Percentiles rank a stretch among this genome's conserved stretches.
Evolutionary conservation across 2,888 invertebrate species (phyloP).

Genomic region (Rhabditoides inermis): DNA sequence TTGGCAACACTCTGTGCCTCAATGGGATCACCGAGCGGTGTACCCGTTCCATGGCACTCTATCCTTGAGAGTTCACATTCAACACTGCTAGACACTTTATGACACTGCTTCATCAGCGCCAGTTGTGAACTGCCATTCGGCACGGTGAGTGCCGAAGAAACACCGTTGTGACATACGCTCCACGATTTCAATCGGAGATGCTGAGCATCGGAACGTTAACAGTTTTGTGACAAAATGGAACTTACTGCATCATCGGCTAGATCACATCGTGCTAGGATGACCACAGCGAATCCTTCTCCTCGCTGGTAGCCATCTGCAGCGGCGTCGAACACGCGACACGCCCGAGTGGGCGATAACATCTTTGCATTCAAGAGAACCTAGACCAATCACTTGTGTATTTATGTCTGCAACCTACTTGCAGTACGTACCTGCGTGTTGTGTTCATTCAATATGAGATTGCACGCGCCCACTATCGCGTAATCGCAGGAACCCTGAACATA

Average conservation of each 20-base stretch:
- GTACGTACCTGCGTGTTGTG: neutral
- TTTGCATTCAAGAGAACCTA: neutral
- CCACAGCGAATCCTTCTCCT: constrained; percentile 45
- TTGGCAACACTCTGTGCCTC: constrained; percentile 27
- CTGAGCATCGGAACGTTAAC: too few relatives aligned
- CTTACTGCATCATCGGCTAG: too few relatives aligned
- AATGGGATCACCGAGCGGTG: constrained; percentile 43
- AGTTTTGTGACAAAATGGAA: too few relatives aligned
- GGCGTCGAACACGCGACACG: constrained; percentile 48
- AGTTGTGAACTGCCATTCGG: constrained; percentile 34
- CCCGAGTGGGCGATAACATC: constrained; percentile 6
- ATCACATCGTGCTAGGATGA: too few relatives aligned
- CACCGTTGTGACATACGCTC: constrained; percentile 46
- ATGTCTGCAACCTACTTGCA: too few relatives aligned
- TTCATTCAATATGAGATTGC: constrained; percentile 30
- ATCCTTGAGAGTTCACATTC: constrained; percentile 20
- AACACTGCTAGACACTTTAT: neutral
- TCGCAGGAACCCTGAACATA: constrained; percentile 12
- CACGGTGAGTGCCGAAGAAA: constrained; percentile 39
- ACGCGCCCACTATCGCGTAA: constrained; percentile 46
- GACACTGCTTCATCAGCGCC: constrained; percentile 22
- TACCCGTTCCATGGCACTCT: constrained; percentile 50
- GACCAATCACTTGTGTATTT: too few relatives aligned
- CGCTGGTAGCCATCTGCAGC: constrained; percentile 52
- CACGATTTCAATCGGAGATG: too few relatives aligned